These are phyloP conservation scores for Portunus trituberculatus DNA, from an alignment of 1,140 invertebrate genomes.

Conservation along the genomic window DNA sequence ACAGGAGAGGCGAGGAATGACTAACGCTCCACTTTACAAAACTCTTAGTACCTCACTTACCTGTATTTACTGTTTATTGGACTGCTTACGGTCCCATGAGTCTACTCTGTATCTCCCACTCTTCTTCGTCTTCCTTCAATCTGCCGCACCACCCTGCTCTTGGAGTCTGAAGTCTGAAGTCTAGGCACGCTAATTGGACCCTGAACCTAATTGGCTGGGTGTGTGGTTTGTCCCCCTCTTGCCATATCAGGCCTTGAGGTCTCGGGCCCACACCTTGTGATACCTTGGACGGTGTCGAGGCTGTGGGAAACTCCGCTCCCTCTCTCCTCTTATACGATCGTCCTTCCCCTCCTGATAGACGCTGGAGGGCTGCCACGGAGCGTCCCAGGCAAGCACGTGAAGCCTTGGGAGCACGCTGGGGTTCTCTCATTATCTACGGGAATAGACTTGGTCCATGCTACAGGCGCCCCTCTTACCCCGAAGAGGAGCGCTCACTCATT, in stretches of 20 bases:
- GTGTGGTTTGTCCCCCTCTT: slow-evolving; percentile 39
- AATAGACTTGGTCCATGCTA: slow-evolving; percentile 35
- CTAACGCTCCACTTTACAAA: neutral
- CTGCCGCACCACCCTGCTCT: neutral
- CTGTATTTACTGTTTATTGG: neutral
- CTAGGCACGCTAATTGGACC: slow-evolving; percentile 2
- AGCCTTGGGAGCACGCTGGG: neutral
- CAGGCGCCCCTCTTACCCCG: slow-evolving; percentile 52
- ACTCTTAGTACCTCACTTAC: neutral
- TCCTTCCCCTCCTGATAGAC: neutral
- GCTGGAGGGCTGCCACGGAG: neutral
- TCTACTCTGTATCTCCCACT: neutral
- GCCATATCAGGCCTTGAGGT: slow-evolving; percentile 28
- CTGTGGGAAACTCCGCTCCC: neutral
- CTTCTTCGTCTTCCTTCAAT: neutral
- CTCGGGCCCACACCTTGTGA: slow-evolving; percentile 17
- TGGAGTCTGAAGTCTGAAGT: slow-evolving; percentile 25
- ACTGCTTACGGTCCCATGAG: neutral
- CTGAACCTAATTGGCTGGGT: slow-evolving; percentile 34
- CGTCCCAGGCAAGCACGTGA: neutral
- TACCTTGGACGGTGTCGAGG: neutral
- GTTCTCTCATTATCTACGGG: neutral
- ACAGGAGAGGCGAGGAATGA: neutral
- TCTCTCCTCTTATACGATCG: neutral
- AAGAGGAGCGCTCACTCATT: slow-evolving; percentile 69